Evolutionary conservation across 1,140 invertebrate species (phyloP).

Genomic region (Drosophila biarmipes): DNA sequence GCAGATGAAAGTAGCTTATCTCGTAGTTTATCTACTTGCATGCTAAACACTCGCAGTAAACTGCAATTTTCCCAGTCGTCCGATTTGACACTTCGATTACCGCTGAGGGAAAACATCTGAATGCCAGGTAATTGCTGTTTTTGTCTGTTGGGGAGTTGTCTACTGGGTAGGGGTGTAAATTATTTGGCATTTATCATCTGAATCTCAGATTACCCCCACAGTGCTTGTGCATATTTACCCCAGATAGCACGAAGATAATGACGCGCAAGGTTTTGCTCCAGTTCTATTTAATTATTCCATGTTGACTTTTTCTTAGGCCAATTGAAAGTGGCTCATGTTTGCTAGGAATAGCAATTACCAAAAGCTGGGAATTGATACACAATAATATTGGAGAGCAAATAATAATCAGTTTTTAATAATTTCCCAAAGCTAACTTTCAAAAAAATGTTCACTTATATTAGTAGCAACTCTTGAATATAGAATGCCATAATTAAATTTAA

Average conservation of each 20-base stretch:
- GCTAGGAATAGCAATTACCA: slow-evolving; percentile 30
- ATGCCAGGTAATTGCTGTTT: slow-evolving; percentile 31
- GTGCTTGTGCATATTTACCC: slow-evolving; percentile 18
- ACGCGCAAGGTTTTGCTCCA: slow-evolving; percentile 44
- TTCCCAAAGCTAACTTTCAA: background rate
- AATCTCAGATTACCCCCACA: slow-evolving; percentile 45
- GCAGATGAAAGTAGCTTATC: slow-evolving; percentile 1
- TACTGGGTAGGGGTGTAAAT: slow-evolving; percentile 24
- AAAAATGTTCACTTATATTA: background rate
- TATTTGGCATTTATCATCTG: slow-evolving; percentile 57
- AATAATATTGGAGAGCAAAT: slow-evolving; percentile 23
- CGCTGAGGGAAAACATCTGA: slow-evolving; percentile 24
- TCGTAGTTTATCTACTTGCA: slow-evolving; percentile 38
- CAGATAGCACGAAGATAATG: slow-evolving; percentile 33
- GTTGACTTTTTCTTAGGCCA: slow-evolving; percentile 36
- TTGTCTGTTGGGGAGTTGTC: slow-evolving; percentile 19
- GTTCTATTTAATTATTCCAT: slow-evolving; percentile 38
- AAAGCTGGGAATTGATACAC: slow-evolving; percentile 21
- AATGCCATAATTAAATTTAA: slow-evolving; percentile 42
- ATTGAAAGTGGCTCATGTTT: slow-evolving; percentile 52
- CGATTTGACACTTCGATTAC: slow-evolving; percentile 26
- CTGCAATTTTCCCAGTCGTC: slow-evolving; percentile 22
- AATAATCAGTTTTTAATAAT: slow-evolving; percentile 18
- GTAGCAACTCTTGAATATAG: slow-evolving; percentile 11
- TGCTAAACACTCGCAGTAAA: slow-evolving; percentile 48